Conservation (phyloP, 2,797 vertebrate species). For the Hirundo rustica region DNA sequence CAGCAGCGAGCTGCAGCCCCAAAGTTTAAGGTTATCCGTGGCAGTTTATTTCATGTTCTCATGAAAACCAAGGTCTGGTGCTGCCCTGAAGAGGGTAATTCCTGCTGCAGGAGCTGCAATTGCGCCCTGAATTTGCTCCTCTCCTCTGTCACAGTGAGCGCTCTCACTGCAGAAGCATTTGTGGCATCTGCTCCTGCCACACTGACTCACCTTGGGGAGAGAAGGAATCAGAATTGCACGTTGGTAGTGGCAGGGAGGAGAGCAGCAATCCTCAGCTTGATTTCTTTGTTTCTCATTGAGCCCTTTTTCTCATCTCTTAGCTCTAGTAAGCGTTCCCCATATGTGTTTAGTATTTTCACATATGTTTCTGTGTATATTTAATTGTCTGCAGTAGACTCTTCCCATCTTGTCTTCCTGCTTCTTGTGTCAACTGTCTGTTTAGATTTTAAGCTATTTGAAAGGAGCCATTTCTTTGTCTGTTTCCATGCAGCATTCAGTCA, state of each 20-base stretch:
- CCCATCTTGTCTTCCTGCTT: conserved; percentile 1
- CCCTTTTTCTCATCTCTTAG: background rate
- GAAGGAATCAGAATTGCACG: background rate
- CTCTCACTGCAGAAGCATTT: background rate
- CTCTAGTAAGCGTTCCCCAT: background rate
- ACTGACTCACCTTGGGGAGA: background rate
- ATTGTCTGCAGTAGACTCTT: conserved; percentile 20
- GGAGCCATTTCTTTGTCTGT: background rate
- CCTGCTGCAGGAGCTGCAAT: background rate
- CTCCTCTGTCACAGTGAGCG: background rate
- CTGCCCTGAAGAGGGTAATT: background rate
- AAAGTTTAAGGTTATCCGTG: background rate
- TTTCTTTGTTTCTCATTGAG: conserved; percentile 19
- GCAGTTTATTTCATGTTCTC: background rate
- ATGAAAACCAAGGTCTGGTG: background rate
- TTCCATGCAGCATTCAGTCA: background rate
- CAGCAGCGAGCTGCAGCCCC: background rate
- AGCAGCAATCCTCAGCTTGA: background rate
- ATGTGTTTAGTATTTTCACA: conserved; percentile 22
- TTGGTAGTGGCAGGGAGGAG: conserved; percentile 11
- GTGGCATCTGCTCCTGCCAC: background rate
- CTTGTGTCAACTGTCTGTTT: conserved; percentile 28
- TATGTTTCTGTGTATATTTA: conserved; percentile 33
- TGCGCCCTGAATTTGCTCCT: background rate
- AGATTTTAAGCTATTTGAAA: background rate